Evolutionary conservation across 2,797 vertebrate species (phyloP).

Genomic region (Ceyx erithaca): DNA sequence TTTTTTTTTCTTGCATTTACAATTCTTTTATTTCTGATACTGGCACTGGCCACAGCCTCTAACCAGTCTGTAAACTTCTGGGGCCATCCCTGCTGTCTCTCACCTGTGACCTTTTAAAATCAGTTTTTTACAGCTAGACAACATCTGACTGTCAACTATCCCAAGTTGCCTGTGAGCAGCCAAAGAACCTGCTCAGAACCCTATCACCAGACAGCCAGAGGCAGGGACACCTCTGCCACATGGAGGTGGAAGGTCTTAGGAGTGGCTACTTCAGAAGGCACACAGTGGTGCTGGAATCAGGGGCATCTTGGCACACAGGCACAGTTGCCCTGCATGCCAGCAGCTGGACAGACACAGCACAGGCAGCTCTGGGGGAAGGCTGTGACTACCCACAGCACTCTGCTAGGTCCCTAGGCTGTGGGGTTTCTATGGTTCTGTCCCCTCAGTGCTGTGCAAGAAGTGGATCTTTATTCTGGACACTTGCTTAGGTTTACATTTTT

Average conservation of each 20-base stretch:
- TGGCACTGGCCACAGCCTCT: not conserved
- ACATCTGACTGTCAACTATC: not conserved
- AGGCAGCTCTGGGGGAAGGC: not conserved
- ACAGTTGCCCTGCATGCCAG: not conserved
- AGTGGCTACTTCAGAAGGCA: not conserved
- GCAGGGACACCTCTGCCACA: not conserved
- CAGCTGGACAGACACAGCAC: accelerated
- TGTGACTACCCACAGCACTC: not conserved
- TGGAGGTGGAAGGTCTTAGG: not conserved
- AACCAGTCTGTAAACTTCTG: not conserved
- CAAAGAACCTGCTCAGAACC: not conserved
- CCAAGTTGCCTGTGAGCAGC: not conserved
- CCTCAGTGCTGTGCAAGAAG: not conserved
- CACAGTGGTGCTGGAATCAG: not conserved
- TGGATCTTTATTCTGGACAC: not conserved
- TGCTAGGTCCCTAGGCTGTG: not conserved
- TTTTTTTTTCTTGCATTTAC: not conserved
- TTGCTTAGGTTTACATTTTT: not conserved
- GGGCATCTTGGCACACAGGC: not conserved
- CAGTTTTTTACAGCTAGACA: not conserved
- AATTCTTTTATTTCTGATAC: not conserved
- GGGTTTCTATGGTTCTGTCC: not conserved
- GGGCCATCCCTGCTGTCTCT: not conserved
- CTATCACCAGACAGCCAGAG: not conserved
- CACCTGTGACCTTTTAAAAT: not conserved